Conservation (phyloP, 2,888 invertebrate genomes). For the Thysanoteuthis rhombus region DNA sequence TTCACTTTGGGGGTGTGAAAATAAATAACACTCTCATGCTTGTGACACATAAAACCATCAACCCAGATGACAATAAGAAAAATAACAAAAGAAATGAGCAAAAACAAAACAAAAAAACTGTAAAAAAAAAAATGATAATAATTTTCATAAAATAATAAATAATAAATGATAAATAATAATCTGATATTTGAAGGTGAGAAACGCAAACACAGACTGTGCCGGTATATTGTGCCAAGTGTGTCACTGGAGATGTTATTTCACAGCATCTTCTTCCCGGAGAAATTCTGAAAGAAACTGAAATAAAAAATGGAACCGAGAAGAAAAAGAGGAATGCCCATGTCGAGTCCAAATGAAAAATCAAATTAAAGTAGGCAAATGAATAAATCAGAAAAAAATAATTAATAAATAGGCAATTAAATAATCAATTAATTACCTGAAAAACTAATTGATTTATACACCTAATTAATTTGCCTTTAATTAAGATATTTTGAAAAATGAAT, state of each 20-base stretch:
- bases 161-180: background rate
- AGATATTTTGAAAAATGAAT: constrained; percentile 12
- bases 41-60: background rate
- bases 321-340: background rate
- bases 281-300: background rate
- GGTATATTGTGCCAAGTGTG: background rate
- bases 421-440: background rate
- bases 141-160: background rate
- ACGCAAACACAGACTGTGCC: background rate
- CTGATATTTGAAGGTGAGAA: background rate
- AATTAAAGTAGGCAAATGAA: background rate
- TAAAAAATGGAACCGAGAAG: background rate
- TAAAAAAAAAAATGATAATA: too few species aligned
- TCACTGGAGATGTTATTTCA: background rate
- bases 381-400: background rate
- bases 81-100: background rate
- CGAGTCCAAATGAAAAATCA: too few species aligned
- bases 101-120: background rate
- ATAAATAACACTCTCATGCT: background rate
- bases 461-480: background rate
- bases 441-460: background rate
- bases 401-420: background rate
- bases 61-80: background rate
- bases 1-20: background rate
- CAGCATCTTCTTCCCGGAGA: background rate